Percentiles rank a stretch among this genome's conserved stretches.
phyloP scores from a whole-genome alignment of 2,113 vertebrate genomes.

The Forbesichthys agassizii region DNA sequence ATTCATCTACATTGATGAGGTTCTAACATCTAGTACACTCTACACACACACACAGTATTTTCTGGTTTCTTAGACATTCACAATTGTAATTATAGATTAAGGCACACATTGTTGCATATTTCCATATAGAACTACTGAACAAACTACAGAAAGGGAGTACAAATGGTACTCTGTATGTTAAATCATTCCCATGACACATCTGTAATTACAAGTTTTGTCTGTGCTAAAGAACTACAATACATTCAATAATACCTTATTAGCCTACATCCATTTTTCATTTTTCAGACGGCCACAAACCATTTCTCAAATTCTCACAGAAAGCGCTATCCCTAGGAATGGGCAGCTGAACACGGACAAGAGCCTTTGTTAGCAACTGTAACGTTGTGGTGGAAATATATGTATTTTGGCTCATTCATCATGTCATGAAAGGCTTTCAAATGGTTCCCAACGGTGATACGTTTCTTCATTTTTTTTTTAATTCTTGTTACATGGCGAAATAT shows the following conservation, averaged over 20 bases:
- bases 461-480: constrained; percentile 2
- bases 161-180: constrained; percentile 29
- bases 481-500: constrained; percentile 50
- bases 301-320: constrained; percentile 14
- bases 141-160: constrained; percentile 16
- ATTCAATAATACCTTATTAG: constrained; percentile 12
- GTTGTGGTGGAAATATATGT: constrained; percentile 35
- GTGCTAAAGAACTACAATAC: constrained; percentile 17
- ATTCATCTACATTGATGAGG: too few relatives aligned
- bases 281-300: background rate
- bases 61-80: constrained; percentile 7
- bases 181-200: constrained; percentile 9
- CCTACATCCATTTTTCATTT: constrained; percentile 12
- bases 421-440: constrained; percentile 52
- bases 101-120: background rate
- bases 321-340: constrained; percentile 31
- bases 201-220: constrained; percentile 18
- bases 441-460: constrained; percentile 25
- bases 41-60: background rate
- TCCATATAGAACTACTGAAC: background rate
- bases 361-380: constrained; percentile 44
- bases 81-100: constrained; percentile 12
- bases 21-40: background rate
- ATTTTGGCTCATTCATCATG: constrained; percentile 54
- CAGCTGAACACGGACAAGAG: constrained; percentile 11